Percentiles rank a stretch among this genome's conserved stretches.
Conservation (phyloP, 2,113 vertebrate genomes). For the Capra hircus region DNA sequence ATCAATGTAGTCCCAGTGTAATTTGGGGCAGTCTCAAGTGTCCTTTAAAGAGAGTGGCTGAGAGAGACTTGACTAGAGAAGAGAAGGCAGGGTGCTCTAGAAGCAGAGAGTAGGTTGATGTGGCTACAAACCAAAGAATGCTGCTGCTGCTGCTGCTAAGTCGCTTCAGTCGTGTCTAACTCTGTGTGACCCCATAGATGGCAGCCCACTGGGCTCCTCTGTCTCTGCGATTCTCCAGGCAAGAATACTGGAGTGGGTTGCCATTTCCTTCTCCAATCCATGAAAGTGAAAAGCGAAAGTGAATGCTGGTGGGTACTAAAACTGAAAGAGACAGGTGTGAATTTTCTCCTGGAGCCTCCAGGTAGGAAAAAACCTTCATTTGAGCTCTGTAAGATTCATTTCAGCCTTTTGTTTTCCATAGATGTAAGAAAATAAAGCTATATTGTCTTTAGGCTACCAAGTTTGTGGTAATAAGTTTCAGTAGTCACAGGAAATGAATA, state of each 20-base stretch:
- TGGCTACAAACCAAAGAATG: neutral
- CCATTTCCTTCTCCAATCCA: no score
- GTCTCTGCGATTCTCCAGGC: no score
- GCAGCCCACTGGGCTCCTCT: no score
- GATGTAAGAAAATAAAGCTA: neutral
- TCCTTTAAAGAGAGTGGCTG: neutral
- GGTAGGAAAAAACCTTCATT: neutral
- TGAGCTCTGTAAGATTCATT: neutral
- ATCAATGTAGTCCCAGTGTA: neutral
- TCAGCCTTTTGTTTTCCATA: neutral
- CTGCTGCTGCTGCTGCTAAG: no score
- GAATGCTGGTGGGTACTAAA: neutral
- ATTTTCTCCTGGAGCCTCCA: neutral
- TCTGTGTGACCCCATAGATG: no score
- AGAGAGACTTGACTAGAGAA: neutral
- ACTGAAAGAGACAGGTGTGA: fast-evolving
- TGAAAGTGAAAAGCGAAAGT: no score
- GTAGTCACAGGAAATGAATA: fast-evolving
- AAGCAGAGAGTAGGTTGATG: neutral
- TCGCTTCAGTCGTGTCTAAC: no score
- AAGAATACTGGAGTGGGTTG: no score
- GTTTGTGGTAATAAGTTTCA: neutral
- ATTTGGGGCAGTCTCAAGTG: neutral
- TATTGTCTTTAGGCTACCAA: neutral
- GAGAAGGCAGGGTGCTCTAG: fast-evolving